These are phyloP conservation scores for Hetaerina americana DNA, from an alignment of 1,140 invertebrate species.

Conservation along the genomic window DNA sequence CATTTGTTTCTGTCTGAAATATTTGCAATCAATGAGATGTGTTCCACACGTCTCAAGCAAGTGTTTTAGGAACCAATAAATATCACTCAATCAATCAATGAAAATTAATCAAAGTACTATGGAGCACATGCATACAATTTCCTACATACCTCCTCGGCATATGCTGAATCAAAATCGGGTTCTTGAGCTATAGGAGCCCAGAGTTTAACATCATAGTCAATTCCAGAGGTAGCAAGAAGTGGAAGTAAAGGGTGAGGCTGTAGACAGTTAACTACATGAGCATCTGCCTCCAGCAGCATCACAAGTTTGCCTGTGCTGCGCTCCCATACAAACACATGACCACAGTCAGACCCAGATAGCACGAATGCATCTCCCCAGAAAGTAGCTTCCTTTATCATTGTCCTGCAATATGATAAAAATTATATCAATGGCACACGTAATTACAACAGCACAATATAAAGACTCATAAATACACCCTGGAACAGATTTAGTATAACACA, in stretches of 20 bases:
- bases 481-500: too few relatives aligned
- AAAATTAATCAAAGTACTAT: too few relatives aligned
- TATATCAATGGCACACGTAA: conserved; percentile 29
- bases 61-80: too few relatives aligned
- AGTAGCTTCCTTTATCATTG: conserved; percentile 80
- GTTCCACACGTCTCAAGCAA: too few relatives aligned
- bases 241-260: conserved; percentile 74
- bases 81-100: too few relatives aligned
- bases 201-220: conserved; percentile 81
- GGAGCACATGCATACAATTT: too few relatives aligned
- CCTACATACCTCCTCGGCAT: conserved; percentile 57
- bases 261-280: conserved; percentile 76
- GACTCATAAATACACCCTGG: too few relatives aligned
- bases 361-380: conserved; percentile 78
- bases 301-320: conserved; percentile 47
- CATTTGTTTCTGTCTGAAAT: too few relatives aligned
- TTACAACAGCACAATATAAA: too few relatives aligned
- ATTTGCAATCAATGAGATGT: too few relatives aligned
- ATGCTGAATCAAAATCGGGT: conserved; percentile 45
- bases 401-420: conserved; percentile 43
- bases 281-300: conserved; percentile 72
- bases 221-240: conserved; percentile 73
- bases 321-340: conserved; percentile 61
- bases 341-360: conserved; percentile 78
- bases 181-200: conserved; percentile 57